phyloP scores from a whole-genome alignment of 2,113 vertebrate genomes.

The Chroicocephalus ridibundus region DNA sequence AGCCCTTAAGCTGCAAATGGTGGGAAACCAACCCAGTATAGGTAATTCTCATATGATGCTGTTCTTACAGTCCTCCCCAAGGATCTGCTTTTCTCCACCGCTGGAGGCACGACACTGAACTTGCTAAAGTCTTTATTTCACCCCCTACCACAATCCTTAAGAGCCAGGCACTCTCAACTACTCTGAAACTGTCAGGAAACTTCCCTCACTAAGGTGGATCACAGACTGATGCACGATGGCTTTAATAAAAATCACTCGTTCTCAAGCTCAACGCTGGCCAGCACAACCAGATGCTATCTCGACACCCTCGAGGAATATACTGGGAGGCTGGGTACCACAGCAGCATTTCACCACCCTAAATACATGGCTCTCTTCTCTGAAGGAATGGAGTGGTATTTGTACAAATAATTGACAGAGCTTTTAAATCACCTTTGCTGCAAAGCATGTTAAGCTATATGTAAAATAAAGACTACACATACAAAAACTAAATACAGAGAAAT shows the following conservation, averaged over 20 bases:
- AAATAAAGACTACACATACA: background rate
- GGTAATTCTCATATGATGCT: background rate
- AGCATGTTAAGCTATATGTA: background rate
- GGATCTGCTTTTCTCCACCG: background rate
- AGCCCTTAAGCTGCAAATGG: background rate
- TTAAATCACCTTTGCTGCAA: background rate
- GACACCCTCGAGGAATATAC: background rate
- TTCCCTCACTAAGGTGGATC: background rate
- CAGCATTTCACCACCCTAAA: background rate
- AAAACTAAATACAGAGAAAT: background rate
- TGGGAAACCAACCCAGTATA: background rate
- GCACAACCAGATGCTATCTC: accelerated
- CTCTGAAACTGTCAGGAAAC: background rate
- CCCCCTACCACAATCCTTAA: background rate
- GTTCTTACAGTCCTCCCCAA: background rate
- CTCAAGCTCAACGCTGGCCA: background rate
- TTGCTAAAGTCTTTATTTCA: background rate
- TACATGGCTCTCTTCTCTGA: background rate
- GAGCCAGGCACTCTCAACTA: background rate
- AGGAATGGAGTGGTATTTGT: background rate
- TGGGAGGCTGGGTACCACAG: background rate
- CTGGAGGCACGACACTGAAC: background rate
- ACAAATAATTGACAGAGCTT: background rate
- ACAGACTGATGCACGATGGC: background rate
- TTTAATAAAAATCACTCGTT: background rate